Evolutionary conservation across 2,797 vertebrate species (phyloP), one percentile per base, ranked within the genome.

Genomic region (Sebastes trivittatus): DNA sequence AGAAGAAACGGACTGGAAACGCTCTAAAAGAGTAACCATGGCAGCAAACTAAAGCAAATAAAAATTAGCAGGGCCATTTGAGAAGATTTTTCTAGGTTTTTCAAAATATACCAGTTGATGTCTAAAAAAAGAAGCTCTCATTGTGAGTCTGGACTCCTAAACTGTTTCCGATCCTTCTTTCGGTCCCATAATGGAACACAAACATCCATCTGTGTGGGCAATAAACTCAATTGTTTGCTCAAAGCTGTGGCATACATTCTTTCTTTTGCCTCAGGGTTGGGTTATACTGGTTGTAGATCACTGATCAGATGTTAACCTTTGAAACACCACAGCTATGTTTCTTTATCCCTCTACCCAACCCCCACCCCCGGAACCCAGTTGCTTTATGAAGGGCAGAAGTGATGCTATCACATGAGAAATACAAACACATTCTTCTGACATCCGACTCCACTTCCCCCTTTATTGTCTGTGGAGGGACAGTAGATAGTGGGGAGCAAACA

Each of bases 401-500:
- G 84, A 92, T 91, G 84, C 30, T 88, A 92, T 92, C 89, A 80
- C 36, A 56, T 42, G 65, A 59, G 73, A 68, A 85, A 85, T 59
- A 67, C 75, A 89, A 86, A 89, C 84, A 89, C 59, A 83, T 83
- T 86, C 77, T 76, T 74, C 66, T 64, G 20, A 27, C 42, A 55
- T 71, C 60, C 70, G 65, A 38, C 69, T 42, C 20, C 42, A 72
- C 76, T 78, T 90, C 83, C 80, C 80, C 82, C 63, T 72, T 66
- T 32, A 77, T 72, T 80, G 75, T 79, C 52, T 69, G 52, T n/a
- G 22, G 46, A 32, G 67, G 54, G 77, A 34, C 54, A 68, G 32
- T 23, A 42, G 70, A 34, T 22, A 63, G 56, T 5, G 27, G 23
- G 46, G 52, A 85, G 71, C 64, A 68, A 75, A 67, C 63, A 65